These are phyloP conservation scores for Tretioscincus oriximinensis DNA, from an alignment of 2,113 vertebrate species.

Conservation along the genomic window DNA sequence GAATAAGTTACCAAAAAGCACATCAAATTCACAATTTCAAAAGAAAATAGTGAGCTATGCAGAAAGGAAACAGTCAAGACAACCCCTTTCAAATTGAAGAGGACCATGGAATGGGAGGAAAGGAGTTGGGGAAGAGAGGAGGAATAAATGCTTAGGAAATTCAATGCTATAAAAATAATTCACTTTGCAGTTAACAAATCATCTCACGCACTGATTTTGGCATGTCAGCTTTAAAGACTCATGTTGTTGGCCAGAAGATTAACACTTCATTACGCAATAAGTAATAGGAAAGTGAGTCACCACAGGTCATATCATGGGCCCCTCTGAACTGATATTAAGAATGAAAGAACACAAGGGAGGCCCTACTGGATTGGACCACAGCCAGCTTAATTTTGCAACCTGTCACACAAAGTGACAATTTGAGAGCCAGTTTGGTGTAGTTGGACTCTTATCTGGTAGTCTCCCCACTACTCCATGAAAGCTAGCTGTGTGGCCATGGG, in stretches of 20 bases:
- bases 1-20: constrained; percentile 26
- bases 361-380: no score
- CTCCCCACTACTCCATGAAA: no score
- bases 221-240: background rate
- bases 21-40: constrained; percentile 37
- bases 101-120: background rate
- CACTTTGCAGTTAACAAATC: background rate
- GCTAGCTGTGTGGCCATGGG: no score
- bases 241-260: background rate
- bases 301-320: no score
- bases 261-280: background rate
- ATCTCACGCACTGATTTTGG: background rate
- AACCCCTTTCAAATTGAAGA: constrained; percentile 2
- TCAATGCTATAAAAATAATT: background rate
- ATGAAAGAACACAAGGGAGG: no score
- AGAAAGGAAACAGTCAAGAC: constrained; percentile 16
- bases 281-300: no score
- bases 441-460: no score
- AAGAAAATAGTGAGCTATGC: constrained; percentile 40
- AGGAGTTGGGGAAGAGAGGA: background rate
- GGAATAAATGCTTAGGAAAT: background rate
- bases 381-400: no score
- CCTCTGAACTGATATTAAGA: no score
- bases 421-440: no score
- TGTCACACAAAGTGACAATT: no score